Evolutionary conservation across 2,113 vertebrate species (phyloP).

Genomic region (Sterna hirundo): DNA sequence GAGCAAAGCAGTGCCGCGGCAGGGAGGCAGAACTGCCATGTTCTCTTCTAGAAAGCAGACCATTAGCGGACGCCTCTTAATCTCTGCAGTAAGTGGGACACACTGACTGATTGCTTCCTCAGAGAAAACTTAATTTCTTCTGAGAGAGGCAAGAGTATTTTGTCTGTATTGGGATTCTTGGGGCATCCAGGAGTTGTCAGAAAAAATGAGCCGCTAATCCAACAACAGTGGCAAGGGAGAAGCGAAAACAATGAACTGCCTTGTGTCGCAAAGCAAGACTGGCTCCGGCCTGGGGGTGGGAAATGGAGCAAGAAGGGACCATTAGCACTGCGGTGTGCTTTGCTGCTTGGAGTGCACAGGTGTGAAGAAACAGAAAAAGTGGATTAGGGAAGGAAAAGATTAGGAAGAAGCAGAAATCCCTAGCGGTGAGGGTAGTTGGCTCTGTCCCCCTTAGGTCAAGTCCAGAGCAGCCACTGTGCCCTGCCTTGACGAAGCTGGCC

Average conservation of each 20-base stretch:
- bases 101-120: neutral
- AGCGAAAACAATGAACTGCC: neutral
- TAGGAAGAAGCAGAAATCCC: neutral
- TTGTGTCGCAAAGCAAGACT: neutral
- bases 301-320: neutral
- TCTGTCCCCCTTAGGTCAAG: neutral
- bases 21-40: neutral
- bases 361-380: neutral
- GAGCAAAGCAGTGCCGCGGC: neutral
- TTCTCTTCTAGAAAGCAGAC: neutral
- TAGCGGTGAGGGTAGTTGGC: rapidly evolving
- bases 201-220: neutral
- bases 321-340: neutral
- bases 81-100: conserved; percentile 10
- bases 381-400: neutral
- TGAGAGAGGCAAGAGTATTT: neutral
- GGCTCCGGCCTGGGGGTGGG: neutral
- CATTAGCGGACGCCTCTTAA: conserved; percentile 6
- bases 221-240: neutral
- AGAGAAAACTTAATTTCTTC: conserved; percentile 30
- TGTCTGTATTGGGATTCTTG: neutral
- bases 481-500: neutral
- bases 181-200: neutral
- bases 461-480: neutral
- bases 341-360: neutral